Conservation (phyloP, 2,113 vertebrate genomes). For the Agelaius phoeniceus region DNA sequence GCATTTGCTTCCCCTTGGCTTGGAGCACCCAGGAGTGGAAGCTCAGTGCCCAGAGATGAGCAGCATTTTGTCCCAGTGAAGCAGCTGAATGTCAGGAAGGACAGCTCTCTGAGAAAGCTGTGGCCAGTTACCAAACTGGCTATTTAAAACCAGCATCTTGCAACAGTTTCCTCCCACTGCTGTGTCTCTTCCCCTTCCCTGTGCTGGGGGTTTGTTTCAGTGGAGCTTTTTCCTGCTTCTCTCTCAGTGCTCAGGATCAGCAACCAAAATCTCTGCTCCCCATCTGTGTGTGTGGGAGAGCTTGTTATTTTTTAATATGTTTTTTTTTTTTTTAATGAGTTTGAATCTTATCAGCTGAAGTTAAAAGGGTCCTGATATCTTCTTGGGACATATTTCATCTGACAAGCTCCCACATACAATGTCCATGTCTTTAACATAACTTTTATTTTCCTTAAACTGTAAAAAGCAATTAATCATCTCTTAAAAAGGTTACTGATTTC, state of each 20-base stretch:
- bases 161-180: background rate
- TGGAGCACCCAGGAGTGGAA: background rate
- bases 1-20: background rate
- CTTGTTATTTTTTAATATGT: background rate
- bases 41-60: background rate
- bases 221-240: background rate
- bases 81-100: background rate
- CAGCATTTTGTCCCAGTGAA: background rate
- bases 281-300: background rate
- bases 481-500: background rate
- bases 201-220: background rate
- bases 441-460: background rate
- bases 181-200: background rate
- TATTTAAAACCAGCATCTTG: slow-evolving; percentile 5
- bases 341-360: background rate
- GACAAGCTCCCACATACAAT: background rate
- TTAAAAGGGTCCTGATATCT: background rate
- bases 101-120: background rate
- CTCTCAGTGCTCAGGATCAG: background rate
- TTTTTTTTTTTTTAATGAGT: background rate
- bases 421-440: rapidly evolving
- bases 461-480: background rate
- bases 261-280: background rate
- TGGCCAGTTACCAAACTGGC: background rate
- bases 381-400: background rate